Percentiles rank a stretch among this genome's conserved stretches.
Conservation (phyloP, 2,888 invertebrate species). For the Lochmaea crataegi region DNA sequence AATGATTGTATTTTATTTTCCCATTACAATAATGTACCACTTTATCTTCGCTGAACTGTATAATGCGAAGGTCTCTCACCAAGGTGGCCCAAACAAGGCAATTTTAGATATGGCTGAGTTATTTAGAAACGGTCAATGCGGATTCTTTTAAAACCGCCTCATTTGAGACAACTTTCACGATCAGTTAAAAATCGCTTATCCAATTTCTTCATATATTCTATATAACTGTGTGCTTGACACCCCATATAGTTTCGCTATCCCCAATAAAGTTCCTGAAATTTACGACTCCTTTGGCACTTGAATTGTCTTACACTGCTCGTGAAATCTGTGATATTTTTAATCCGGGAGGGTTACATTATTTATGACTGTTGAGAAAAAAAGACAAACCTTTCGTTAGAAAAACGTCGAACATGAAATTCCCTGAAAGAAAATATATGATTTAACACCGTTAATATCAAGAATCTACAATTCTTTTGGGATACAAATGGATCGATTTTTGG, state of each 20-base stretch:
- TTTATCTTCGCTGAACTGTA: too few species aligned
- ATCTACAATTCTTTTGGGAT: conserved; percentile 36
- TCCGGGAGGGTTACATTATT: conserved; percentile 44
- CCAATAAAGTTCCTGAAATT: conserved; percentile 11
- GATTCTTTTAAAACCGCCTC: too few species aligned
- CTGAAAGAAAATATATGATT: conserved; percentile 46
- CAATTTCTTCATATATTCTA: not conserved
- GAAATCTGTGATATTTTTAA: conserved; percentile 45
- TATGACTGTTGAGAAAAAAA: conserved; percentile 40
- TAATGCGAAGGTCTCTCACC: too few species aligned
- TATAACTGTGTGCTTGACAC: conserved; percentile 2
- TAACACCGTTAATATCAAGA: conserved; percentile 49
- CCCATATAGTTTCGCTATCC: not conserved
- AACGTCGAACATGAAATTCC: conserved; percentile 38
- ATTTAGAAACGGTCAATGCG: too few species aligned
- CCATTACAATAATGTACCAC: too few species aligned
- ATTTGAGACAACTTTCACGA: too few species aligned
- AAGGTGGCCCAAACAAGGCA: too few species aligned
- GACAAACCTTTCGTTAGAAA: conserved; percentile 36
- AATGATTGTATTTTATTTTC: too few species aligned
- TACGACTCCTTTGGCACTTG: conserved; percentile 33
- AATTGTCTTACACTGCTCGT: conserved; percentile 34
- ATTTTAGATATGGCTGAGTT: too few species aligned
- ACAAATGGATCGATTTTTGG: not conserved
- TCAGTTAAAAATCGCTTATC: too few species aligned